phyloP scores from a whole-genome alignment of 2,888 invertebrate species.

The Mechanitis mazaeus region DNA sequence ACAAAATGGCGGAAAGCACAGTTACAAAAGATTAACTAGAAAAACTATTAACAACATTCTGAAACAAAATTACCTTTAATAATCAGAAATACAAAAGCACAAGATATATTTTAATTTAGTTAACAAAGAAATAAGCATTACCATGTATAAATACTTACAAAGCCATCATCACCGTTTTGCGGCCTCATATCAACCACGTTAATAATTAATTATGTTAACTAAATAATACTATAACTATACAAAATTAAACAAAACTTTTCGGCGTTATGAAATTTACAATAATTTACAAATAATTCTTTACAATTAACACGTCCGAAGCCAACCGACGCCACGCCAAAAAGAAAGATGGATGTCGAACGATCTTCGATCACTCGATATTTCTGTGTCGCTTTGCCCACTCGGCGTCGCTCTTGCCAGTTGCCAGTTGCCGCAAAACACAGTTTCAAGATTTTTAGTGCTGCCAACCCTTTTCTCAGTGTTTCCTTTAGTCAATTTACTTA shows the following conservation, averaged over 20 bases:
- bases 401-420: not conserved
- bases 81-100: not conserved
- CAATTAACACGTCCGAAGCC: constrained; percentile 35
- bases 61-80: not conserved
- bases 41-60: constrained; percentile 9
- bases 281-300: not conserved
- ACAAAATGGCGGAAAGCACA: constrained; percentile 68
- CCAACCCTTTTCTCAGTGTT: too few species aligned
- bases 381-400: constrained; percentile 4
- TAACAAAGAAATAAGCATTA: not conserved
- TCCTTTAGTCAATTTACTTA: too few species aligned
- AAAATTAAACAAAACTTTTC: constrained; percentile 20
- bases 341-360: constrained; percentile 42
- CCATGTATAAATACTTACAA: constrained; percentile 51
- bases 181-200: constrained; percentile 55
- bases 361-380: constrained; percentile 10
- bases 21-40: constrained; percentile 24
- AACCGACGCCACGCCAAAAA: constrained; percentile 64
- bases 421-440: not conserved
- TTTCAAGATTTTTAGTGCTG: too few species aligned
- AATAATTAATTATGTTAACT: constrained; percentile 14
- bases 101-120: not conserved
- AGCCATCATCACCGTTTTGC: constrained; percentile 70
- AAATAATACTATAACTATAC: constrained; percentile 8
- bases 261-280: constrained; percentile 15